These are phyloP conservation scores for Sebastolobus alascanus DNA, from an alignment of 2,797 vertebrate genomes.

Conservation along the genomic window DNA sequence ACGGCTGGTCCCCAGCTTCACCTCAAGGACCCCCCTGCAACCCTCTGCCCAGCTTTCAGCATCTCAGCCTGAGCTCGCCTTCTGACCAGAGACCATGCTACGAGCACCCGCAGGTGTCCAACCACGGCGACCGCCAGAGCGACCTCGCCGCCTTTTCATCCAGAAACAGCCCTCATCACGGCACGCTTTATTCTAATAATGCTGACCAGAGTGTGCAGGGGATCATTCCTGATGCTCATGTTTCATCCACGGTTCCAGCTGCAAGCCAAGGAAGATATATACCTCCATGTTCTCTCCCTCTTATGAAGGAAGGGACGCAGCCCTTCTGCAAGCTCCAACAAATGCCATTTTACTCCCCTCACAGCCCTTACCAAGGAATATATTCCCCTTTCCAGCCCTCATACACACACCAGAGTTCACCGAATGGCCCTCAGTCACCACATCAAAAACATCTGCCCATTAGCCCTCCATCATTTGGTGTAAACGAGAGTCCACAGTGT, in stretches of 20 bases:
- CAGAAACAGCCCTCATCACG: neutral
- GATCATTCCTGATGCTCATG: neutral
- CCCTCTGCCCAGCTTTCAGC: constrained; percentile 58
- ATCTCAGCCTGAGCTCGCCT: constrained; percentile 52
- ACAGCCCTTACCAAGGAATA: constrained; percentile 23
- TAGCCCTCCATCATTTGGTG: constrained; percentile 5
- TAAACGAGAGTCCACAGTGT: constrained; percentile 26
- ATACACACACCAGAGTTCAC: constrained; percentile 21
- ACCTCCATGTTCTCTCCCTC: constrained; percentile 51
- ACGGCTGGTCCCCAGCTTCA: constrained; percentile 63
- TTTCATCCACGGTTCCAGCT: constrained; percentile 13
- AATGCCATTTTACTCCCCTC: constrained; percentile 32
- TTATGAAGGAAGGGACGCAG: neutral
- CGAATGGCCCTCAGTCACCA: constrained; percentile 51
- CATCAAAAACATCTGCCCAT: constrained; percentile 32
- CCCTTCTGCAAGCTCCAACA: constrained; percentile 21
- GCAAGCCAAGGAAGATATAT: constrained; percentile 1
- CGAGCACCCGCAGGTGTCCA: constrained; percentile 19
- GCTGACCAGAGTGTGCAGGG: neutral
- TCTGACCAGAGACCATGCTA: constrained; percentile 38
- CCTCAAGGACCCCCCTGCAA: constrained; percentile 26
- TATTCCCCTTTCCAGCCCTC: constrained; percentile 29
- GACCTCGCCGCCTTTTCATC: neutral
- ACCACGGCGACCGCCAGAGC: neutral
- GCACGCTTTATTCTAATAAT: neutral